phyloP scores from a whole-genome alignment of 2,888 invertebrate species.

The Drosophila peninsularis region DNA sequence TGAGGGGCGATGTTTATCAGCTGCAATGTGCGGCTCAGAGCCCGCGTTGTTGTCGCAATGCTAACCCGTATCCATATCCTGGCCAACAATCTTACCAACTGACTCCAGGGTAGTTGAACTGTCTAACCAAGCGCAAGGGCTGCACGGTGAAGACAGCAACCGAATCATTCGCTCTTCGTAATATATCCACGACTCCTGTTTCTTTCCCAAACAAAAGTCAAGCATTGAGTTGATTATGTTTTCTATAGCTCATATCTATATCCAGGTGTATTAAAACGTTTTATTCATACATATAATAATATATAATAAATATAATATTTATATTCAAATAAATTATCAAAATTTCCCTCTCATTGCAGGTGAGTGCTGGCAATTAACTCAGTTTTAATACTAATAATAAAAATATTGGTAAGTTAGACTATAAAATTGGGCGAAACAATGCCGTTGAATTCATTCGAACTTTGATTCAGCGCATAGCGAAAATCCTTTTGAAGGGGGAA shows the following conservation, averaged over 20 bases:
- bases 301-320: too few species aligned
- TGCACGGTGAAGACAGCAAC: slow-evolving; percentile 18
- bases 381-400: slow-evolving; percentile 30
- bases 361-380: slow-evolving; percentile 44
- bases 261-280: too few species aligned
- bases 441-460: slow-evolving; percentile 27
- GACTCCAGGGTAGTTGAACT: slow-evolving; percentile 68
- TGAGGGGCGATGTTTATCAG: slow-evolving; percentile 69
- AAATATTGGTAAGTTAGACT: slow-evolving; percentile 17
- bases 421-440: slow-evolving; percentile 24
- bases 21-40: slow-evolving; percentile 55
- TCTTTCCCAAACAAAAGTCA: not conserved
- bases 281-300: too few species aligned
- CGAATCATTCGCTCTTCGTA: slow-evolving; percentile 22
- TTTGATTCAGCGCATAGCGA: slow-evolving; percentile 18
- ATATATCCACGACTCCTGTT: not conserved
- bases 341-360: slow-evolving; percentile 52
- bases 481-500: slow-evolving; percentile 18
- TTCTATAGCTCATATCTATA: too few species aligned
- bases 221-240: not conserved
- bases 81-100: slow-evolving; percentile 65
- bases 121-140: slow-evolving; percentile 35
- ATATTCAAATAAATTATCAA: slow-evolving; percentile 18
- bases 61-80: slow-evolving; percentile 67
- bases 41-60: slow-evolving; percentile 45